Evolutionary conservation across 2,797 vertebrate genomes (phyloP), one percentile per base, ranked within the genome.

Genomic region (Moxostoma hubbsi): DNA sequence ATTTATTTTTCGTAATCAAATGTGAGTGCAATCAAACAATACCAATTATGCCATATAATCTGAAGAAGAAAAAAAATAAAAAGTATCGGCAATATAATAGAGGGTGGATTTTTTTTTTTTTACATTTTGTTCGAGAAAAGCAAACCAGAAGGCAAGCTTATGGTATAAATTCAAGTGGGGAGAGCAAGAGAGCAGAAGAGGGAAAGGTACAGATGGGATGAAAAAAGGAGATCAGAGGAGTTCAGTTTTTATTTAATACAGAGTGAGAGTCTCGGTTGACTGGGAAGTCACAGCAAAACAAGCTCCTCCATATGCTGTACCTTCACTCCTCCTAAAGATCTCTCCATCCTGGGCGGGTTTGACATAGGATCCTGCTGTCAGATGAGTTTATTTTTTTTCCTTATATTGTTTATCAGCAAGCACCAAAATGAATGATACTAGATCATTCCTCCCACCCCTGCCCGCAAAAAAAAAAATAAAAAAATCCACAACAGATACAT

Each of bases 21-120:
- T 92, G 90, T 91, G 92, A 93, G 92, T 92, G 92, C 89, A 93
- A 92, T 92, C 91, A 97, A 97, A 95, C 94, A 95, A 93, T 89
- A 93, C 88, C 95, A 94, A 98, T 96, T 93, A 95, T 91, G 91
- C 93, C 94, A 93, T 93, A 83, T 50, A 69, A 94, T 92, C 92
- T 94, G 90, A 12, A 84, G 64, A 81, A 73, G 74, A 53, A 79
- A 82, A 51, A 59, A 43, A 53, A 50, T 7, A 46, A 53, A 93
- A 94, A 24, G 89, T 90, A 87, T 92, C 91, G 87, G 93, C 91
- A 91, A 91, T 92, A 91, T 87, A 83, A 75, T 61, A 77, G 65
- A 66, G 80, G 80, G 75, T 68, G 51, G 59, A 73, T 59, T 51
- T n/a, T 64, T 75, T 55, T 46, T 54, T 79, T 16, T 63, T 36